A percentile compares a stretch with the other conserved stretches of the same genome.
These are phyloP conservation scores for Cyprinodon tularosa DNA, from an alignment of 2,113 vertebrate genomes.

Conservation along the genomic window DNA sequence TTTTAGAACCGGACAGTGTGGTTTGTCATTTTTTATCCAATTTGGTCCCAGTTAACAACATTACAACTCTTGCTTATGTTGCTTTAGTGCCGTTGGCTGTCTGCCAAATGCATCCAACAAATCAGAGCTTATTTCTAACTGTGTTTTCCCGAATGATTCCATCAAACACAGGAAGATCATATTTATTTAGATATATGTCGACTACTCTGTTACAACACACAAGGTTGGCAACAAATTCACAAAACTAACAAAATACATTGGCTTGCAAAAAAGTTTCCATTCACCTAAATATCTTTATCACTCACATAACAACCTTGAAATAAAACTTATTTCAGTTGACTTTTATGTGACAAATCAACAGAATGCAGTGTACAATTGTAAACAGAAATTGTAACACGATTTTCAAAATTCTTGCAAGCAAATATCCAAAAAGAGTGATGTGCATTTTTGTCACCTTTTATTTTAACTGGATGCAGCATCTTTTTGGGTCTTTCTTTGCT, in stretches of 20 bases:
- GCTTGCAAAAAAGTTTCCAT: neutral
- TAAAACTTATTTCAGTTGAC: neutral
- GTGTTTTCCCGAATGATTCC: slow-evolving; percentile 63
- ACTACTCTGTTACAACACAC: slow-evolving; percentile 41
- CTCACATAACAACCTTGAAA: neutral
- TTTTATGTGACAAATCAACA: neutral
- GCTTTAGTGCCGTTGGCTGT: slow-evolving; percentile 74
- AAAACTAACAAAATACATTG: neutral
- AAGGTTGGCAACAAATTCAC: slow-evolving; percentile 34
- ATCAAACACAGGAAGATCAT: slow-evolving; percentile 56
- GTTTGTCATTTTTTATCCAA: slow-evolving; percentile 81
- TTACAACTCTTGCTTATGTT: slow-evolving; percentile 74
- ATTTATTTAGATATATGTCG: slow-evolving; percentile 68
- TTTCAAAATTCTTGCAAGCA: neutral
- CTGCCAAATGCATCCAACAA: slow-evolving; percentile 70
- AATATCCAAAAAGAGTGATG: neutral
- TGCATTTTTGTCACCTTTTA: too few species aligned
- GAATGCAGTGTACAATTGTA: neutral
- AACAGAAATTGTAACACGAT: neutral
- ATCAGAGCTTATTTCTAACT: slow-evolving; percentile 75
- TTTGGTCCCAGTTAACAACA: slow-evolving; percentile 70
- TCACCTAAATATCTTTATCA: neutral
- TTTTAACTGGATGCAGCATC: neutral
- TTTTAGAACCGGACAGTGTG: slow-evolving; percentile 73
- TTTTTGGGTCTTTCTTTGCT: neutral